phyloP scores from a whole-genome alignment of 2,888 invertebrate species.

The Himalopsyche tibetana region DNA sequence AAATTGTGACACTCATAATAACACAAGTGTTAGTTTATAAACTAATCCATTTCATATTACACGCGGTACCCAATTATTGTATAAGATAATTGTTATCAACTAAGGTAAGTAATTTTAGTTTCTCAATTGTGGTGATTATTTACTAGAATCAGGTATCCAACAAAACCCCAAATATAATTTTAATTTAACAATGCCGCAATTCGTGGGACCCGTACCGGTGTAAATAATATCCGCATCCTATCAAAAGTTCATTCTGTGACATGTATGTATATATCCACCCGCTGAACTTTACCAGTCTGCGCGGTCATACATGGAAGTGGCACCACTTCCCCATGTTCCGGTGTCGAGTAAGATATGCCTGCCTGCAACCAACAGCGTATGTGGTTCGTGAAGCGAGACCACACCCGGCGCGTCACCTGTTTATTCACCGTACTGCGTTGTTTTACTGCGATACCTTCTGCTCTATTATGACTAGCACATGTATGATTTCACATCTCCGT shows the following conservation, averaged over 20 bases:
- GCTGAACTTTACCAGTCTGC: constrained; percentile 14
- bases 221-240: background rate
- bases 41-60: too few relatives aligned
- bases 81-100: too few relatives aligned
- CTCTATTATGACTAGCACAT: constrained; percentile 49
- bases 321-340: constrained; percentile 30
- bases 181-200: too few relatives aligned
- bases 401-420: constrained; percentile 62
- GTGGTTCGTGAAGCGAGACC: constrained; percentile 52
- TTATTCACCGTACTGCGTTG: constrained; percentile 3
- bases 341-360: constrained; percentile 6
- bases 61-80: too few relatives aligned
- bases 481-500: constrained; percentile 56
- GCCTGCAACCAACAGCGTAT: background rate
- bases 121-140: too few relatives aligned
- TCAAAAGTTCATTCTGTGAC: background rate
- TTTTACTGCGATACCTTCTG: background rate
- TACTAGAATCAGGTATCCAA: too few relatives aligned
- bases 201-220: too few relatives aligned
- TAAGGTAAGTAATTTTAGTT: too few relatives aligned
- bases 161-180: too few relatives aligned
- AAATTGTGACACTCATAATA: too few relatives aligned
- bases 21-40: too few relatives aligned
- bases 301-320: background rate
- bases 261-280: background rate